These are phyloP conservation scores for Geopemphigus sp. DNA, from an alignment of 1,140 invertebrate genomes.

Conservation along the genomic window DNA sequence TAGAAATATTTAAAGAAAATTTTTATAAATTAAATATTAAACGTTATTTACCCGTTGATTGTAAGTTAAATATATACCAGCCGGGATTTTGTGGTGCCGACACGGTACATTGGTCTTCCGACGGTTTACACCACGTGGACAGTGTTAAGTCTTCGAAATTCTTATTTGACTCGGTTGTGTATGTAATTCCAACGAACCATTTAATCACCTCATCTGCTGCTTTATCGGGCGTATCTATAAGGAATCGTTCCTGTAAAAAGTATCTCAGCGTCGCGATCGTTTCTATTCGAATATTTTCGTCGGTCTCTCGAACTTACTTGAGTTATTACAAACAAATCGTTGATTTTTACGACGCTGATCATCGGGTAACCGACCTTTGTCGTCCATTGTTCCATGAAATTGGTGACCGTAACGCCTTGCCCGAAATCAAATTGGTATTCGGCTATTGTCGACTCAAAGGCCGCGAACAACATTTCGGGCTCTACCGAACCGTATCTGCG, in stretches of 20 bases:
- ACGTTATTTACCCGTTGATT: slow-evolving; percentile 61
- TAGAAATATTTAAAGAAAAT: no score
- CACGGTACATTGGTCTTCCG: neutral
- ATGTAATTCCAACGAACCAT: slow-evolving; percentile 2
- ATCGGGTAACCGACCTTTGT: slow-evolving; percentile 88
- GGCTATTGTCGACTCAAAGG: neutral
- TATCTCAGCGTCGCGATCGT: neutral
- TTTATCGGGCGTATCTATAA: neutral
- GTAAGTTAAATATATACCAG: slow-evolving; percentile 71
- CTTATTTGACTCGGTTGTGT: neutral
- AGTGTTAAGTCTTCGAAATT: neutral
- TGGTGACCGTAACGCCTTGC: slow-evolving; percentile 57
- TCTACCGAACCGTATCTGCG: slow-evolving; percentile 52
- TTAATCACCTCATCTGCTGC: neutral
- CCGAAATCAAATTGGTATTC: slow-evolving; percentile 61
- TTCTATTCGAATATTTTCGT: neutral
- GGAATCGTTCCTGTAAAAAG: neutral
- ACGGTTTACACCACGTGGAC: neutral
- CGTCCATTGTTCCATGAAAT: slow-evolving; percentile 90
- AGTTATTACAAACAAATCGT: slow-evolving; percentile 55
- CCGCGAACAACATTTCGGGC: neutral
- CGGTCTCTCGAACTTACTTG: slow-evolving; percentile 8
- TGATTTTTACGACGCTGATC: slow-evolving; percentile 66
- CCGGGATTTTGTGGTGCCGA: neutral
- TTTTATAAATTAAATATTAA: slow-evolving; percentile 31